Conservation (phyloP, 2,113 vertebrate species). For the Tychaedon coryphoeus region DNA sequence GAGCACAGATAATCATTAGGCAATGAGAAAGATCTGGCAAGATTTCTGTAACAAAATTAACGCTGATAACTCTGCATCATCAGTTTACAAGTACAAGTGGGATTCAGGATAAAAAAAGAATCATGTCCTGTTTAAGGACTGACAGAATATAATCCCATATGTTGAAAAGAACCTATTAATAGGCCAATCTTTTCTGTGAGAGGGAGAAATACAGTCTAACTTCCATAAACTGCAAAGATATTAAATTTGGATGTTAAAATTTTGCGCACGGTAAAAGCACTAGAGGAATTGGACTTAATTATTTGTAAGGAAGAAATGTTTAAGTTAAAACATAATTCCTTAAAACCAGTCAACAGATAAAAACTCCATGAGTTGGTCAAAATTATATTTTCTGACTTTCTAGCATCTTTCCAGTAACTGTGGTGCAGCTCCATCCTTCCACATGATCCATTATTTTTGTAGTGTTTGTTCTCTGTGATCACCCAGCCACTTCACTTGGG, state of each 20-base stretch:
- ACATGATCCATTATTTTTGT: background rate
- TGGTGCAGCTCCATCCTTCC: background rate
- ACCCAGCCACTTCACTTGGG: background rate
- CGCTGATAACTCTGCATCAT: constrained; percentile 50
- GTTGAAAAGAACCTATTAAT: constrained; percentile 53
- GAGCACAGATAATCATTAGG: constrained; percentile 33
- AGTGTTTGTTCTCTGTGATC: background rate
- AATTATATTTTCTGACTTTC: background rate
- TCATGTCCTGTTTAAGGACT: constrained; percentile 27
- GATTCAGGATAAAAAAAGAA: constrained; percentile 60
- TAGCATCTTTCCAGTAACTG: background rate
- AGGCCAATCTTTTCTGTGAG: background rate
- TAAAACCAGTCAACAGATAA: background rate
- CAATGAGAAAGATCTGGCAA: constrained; percentile 52
- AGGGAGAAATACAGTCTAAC: background rate
- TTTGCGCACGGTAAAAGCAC: background rate
- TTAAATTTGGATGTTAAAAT: background rate
- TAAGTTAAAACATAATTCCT: background rate
- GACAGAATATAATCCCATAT: constrained; percentile 41
- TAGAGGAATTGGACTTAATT: background rate
- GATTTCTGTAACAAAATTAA: constrained; percentile 56
- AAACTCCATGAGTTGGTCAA: background rate
- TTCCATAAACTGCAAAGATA: background rate
- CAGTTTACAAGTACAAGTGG: constrained; percentile 53
- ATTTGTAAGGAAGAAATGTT: background rate